Conservation (phyloP, 2,797 vertebrate genomes). For the Parauchenoglanis ngamensis region DNA sequence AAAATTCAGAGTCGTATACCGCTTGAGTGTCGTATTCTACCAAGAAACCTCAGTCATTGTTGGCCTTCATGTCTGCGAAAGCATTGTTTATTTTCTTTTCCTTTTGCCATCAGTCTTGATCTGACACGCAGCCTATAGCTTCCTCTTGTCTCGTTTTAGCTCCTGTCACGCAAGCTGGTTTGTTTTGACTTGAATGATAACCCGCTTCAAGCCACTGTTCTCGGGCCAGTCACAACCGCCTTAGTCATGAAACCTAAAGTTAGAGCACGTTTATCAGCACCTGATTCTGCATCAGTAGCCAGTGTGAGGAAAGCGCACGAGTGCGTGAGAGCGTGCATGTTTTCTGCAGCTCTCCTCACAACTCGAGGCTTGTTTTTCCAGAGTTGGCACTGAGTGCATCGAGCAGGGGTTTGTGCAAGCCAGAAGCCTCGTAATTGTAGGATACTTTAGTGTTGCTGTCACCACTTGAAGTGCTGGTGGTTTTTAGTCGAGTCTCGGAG, state of each 20-base stretch:
- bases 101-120: conserved; percentile 47
- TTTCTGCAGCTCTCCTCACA: background rate
- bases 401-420: conserved; percentile 24
- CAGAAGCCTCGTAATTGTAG: conserved; percentile 45
- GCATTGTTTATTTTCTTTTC: conserved; percentile 38
- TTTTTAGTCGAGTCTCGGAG: conserved; percentile 33
- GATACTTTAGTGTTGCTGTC: conserved; percentile 48
- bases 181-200: conserved; percentile 51
- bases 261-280: background rate
- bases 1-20: background rate
- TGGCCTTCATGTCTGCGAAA: conserved; percentile 36
- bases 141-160: conserved; percentile 39
- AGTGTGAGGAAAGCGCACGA: background rate
- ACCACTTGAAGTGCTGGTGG: conserved; percentile 40
- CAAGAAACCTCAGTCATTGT: background rate
- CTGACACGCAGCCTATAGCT: conserved; percentile 41
- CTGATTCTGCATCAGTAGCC: conserved; percentile 34
- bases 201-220: conserved; percentile 6
- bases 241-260: background rate
- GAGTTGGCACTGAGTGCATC: conserved; percentile 22
- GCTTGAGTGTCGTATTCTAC: background rate
- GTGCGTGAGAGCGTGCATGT: background rate
- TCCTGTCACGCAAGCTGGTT: conserved; percentile 53
- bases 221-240: background rate
- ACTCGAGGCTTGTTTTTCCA: conserved; percentile 38